Evolutionary conservation across 2,888 invertebrate species (phyloP), one percentile per base, ranked within the genome.

Genomic region (Hyposoter didymator): DNA sequence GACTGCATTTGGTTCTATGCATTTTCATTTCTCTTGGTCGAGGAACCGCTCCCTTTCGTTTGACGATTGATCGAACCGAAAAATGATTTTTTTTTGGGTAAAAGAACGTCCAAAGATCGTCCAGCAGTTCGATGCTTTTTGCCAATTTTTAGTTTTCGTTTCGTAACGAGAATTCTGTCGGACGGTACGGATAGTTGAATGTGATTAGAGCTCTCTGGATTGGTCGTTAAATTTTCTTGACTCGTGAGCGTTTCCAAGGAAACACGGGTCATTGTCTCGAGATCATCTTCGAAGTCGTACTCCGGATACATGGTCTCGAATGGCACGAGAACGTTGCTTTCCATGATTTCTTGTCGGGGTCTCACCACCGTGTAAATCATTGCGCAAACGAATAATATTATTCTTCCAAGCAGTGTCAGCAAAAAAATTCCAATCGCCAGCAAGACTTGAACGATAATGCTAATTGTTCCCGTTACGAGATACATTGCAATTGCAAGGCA

Each of bases 231-330:
- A 72, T 85, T 80, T 7, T 84, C 82, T 2, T 55, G 82, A 81
- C 84, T 86, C 19, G 88, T 84, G 22, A 91, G 84, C 6, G 91
- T 90, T 85, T 91, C 91, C 1, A 90, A 85, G 3, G 91, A 91
- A 10, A 88, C 84, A 8, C 88, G 84, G 17, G 88, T 89, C 90
- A 91, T 90, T 5, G 88, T 87, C 19, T 88, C 89, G 5, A 89
- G 84, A 62, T 90, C 89, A 39, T 91, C 89, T 22, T 91, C 91
- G 45, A 90, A 90, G 70, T 90, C 88, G 69, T 88, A 88, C 59
- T 92, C 91, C 7, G 91, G 90, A 67, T 92, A 90, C 90, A 90
- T 90, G 0, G 91, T 90, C 28, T 88, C 88, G 49, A 90, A 89
- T 0, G 89, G 87, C 2, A 67, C 78, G 22, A 66, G 28, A 64